Percentiles rank a stretch among this genome's conserved stretches.
phyloP scores from a whole-genome alignment of 1,140 invertebrate species.

The Bombyx mori region ASM3026992v2 NC_085114.1:13927001-13927500 shows the following conservation, averaged over 20 bases:
- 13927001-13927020: neutral
- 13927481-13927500: no score
- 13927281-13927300: slow-evolving; percentile 27
- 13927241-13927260: slow-evolving; percentile 28
- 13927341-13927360: no score
- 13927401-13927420: no score
- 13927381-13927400: no score
- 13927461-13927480: no score
- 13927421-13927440: no score
- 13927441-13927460: no score
- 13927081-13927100: neutral
- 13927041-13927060: no score
- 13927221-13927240: slow-evolving; percentile 9
- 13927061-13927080: neutral
- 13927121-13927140: slow-evolving; percentile 1
- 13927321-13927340: no score
- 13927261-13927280: slow-evolving; percentile 13
- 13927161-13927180: slow-evolving; percentile 51
- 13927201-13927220: slow-evolving; percentile 20
- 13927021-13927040: neutral
- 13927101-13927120: slow-evolving; percentile 1
- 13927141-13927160: slow-evolving; percentile 30
- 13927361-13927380: no score
- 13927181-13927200: slow-evolving; percentile 45
- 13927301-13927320: neutral